Evolutionary conservation across 30 jellyfish, hydroid and myxozoan species (phyloP), one percentile per base, ranked within the genome.

Genomic region (Morbakka virulenta): DNA sequence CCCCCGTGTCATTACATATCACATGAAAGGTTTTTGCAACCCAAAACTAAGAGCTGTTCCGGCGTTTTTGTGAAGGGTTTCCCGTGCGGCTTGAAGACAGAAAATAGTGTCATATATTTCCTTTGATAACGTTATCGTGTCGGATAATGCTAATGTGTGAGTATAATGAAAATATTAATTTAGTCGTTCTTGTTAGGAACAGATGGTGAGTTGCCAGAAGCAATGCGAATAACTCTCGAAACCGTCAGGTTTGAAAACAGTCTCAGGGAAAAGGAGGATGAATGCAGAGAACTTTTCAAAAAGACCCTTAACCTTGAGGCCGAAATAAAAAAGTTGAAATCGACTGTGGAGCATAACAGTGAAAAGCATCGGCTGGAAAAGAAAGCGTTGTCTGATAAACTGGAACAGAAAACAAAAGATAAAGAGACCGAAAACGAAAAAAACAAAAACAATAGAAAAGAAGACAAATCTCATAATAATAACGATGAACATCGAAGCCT

Each of bases 151-250:
- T n/a, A n/a, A n/a, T n/a, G n/a, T n/a, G n/a, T n/a, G n/a, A n/a
- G n/a, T n/a, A n/a, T n/a, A n/a, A n/a, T n/a, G n/a, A n/a, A n/a
- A n/a, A n/a, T n/a, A n/a, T n/a, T n/a, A n/a, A n/a, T n/a, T n/a
- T n/a, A n/a, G n/a, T n/a, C n/a, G n/a, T 41, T 41, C 17, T 9
- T 41, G 57, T 6, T 41, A 41, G 57, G 57, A 41, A 6, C 57
- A 41, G 57, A 41, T 9, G 17, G 79, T 28, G 94, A 83, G 1
- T 62, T 83, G 25, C 95, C 98, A 20, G 93, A 81, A 32, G 91
- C 98, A 2, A 91, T 91, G 1, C 93, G 72, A 34, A 79, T 91
- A 17, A 89, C 85, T 0, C 70, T 91, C 28, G 85, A 80, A 35
- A 35, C 85, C 57, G 34, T 91, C 52, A 72, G 78, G 61, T 70